Evolutionary conservation across 1,140 invertebrate species (phyloP), one percentile per base, ranked within the genome.

Genomic region (Pachyrhynchus sulphureomaculatus): DNA sequence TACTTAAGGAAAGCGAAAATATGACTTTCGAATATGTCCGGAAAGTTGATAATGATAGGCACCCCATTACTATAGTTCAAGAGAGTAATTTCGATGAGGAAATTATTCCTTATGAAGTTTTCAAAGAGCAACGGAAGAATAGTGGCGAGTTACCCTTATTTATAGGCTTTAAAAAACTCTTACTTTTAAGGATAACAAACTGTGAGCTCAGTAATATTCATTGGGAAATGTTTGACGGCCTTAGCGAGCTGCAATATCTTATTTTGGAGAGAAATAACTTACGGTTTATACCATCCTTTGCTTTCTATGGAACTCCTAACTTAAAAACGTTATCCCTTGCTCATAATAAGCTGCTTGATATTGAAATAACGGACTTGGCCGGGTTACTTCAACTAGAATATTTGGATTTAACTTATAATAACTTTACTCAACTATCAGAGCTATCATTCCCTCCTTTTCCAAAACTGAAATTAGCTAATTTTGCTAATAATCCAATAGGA

Each of bases 181-280:
- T 80, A 24, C 80, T 86, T 44, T 66, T 88, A 29, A 74, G 85
- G 62, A 79, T 86, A 1, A 78, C 80, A 15, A 75, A 78, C 20
- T 88, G 86, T 65, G 76, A 81, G 18, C 63, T 88, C 17, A 79
- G 81, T 62, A 80, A 84, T 63, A 72, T 88, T 54, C 81, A 83
- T 49, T 88, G 86, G 85, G 83, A 87, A 70, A 85, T 88, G 82
- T 87, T 88, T 67, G 82, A 86, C 54, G 84, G 84, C 12, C 69
- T 88, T 1, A 68, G 78, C 1, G 82, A 79, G 47, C 66, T 88
- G 8, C 75, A 82, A 56, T 82, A 82, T 64, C 76, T 88, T 13
- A 82, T 84, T 18, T 67, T 88, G 23, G 84, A 87, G 42, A 79
- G 79, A 52, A 88, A 88, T 65, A 78, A 80, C 36, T 78, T 88